These are phyloP conservation scores for Capromys pilorides DNA, from an alignment of 2,797 vertebrate species.

Conservation along the genomic window DNA sequence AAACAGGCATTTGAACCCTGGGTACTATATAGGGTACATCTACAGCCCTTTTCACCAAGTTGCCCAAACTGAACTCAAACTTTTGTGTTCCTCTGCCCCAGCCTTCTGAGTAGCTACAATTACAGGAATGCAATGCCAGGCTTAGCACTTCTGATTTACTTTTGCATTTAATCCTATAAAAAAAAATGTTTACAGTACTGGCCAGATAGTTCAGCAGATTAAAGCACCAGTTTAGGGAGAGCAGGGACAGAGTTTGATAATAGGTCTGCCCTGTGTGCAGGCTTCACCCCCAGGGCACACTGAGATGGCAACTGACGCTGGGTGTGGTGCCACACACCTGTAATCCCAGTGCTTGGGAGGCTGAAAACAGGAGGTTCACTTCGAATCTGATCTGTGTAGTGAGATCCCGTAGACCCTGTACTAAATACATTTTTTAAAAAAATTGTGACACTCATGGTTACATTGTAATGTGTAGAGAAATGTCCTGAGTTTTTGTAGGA, in stretches of 20 bases:
- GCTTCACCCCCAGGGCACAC: too few relatives aligned
- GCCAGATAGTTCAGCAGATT: too few relatives aligned
- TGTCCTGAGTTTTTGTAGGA: background rate
- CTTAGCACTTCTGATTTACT: background rate
- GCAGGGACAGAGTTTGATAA: too few relatives aligned
- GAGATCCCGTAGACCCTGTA: too few relatives aligned
- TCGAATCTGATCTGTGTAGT: too few relatives aligned
- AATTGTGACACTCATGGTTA: background rate
- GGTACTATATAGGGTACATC: background rate
- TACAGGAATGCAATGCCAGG: background rate
- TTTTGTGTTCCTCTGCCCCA: background rate
- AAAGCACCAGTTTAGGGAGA: too few relatives aligned
- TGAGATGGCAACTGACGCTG: too few relatives aligned
- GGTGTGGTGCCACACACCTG: too few relatives aligned
- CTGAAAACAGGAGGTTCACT: too few relatives aligned
- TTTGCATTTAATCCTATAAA: constrained; percentile 43
- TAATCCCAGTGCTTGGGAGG: too few relatives aligned
- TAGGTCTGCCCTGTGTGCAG: too few relatives aligned
- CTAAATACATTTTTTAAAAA: background rate
- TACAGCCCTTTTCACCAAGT: background rate
- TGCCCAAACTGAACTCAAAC: background rate
- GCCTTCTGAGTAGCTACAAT: background rate
- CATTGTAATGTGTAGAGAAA: constrained; percentile 20
- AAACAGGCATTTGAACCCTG: background rate
- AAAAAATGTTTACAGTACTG: background rate